Base-by-base conservation (phyloP, 2,113 vertebrate genomes). In the Marmota flaviventris region DNA sequence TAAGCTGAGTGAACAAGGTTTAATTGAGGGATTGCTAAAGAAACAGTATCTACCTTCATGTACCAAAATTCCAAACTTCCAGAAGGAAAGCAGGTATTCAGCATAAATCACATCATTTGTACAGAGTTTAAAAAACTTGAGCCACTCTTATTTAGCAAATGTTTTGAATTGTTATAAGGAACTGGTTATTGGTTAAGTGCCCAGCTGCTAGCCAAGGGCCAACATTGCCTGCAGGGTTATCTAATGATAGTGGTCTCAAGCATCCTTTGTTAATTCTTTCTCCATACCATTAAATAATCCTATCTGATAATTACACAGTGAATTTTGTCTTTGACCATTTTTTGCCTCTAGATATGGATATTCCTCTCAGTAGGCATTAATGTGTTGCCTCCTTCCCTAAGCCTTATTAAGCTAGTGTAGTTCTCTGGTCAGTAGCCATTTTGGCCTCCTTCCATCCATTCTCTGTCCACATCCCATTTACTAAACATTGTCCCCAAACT, bases 301-400 rank as follows among this genome's bases (percentile, higher is more conserved):
- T 81, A 16, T 89, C 53, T 93, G 5, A 79, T 94, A 79, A 89
- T 34, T 34, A 87, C 29, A n/a, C 81, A 12, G 29, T 63, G 13
- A 95, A 75, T 78, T 91, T 75, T 89, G 27, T 53, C 24, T 94
- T 94, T 83, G 67, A 45, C 45, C 39, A 34, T 73, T 12, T 56
- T 89, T 42, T 13, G 53, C 8, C 42, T 85, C 72, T 63, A 42
- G 42, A 24, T 61, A 56, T 65, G 65, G 16, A 77, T 93, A 73
- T 82, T 24, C 65, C 63, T 89, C 27, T 95, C 39, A 78, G 51
- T 58, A 63, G 72, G 11, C 32, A 70, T 72, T 84, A 63, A 34
- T 89, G 17, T 11, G 13, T 78, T 72, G 34, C 1, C 42, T 96
- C 53, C 24, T 81, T 29, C 73, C 24, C 6, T 29, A 91, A 56